Evolutionary conservation across 2,797 vertebrate species (phyloP).

Genomic region (Gastrophryne carolinensis): DNA sequence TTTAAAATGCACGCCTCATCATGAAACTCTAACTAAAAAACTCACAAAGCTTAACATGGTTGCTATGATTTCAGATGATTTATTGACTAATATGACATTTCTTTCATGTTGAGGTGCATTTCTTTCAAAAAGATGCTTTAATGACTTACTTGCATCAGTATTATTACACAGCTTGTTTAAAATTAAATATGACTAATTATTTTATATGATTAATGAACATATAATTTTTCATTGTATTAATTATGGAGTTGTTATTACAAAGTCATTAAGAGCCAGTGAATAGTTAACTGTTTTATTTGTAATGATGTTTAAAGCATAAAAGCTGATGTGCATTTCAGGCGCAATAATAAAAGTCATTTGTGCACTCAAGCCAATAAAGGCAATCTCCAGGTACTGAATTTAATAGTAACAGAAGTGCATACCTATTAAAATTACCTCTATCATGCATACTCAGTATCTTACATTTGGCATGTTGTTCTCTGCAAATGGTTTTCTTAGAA

Average conservation of each 20-base stretch:
- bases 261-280: slow-evolving; percentile 9
- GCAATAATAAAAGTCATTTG: slow-evolving; percentile 31
- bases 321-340: slow-evolving; percentile 23
- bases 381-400: slow-evolving; percentile 34
- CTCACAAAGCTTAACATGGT: too few relatives aligned
- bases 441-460: slow-evolving; percentile 63
- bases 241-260: slow-evolving; percentile 22
- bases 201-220: slow-evolving; percentile 1
- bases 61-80: too few relatives aligned
- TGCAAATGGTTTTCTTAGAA: slow-evolving; percentile 63
- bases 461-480: slow-evolving; percentile 62
- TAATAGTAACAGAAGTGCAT: slow-evolving; percentile 54
- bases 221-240: slow-evolving; percentile 30
- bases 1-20: too few relatives aligned
- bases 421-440: slow-evolving; percentile 60
- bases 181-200: background rate
- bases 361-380: slow-evolving; percentile 32
- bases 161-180: background rate
- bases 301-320: slow-evolving; percentile 21
- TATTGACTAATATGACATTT: background rate
- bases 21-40: too few relatives aligned
- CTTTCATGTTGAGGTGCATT: background rate
- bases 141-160: background rate
- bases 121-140: background rate
- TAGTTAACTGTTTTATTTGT: slow-evolving; percentile 33